Conservation (phyloP, 2,888 invertebrate genomes). For the Cataglyphis albicans region DNA sequence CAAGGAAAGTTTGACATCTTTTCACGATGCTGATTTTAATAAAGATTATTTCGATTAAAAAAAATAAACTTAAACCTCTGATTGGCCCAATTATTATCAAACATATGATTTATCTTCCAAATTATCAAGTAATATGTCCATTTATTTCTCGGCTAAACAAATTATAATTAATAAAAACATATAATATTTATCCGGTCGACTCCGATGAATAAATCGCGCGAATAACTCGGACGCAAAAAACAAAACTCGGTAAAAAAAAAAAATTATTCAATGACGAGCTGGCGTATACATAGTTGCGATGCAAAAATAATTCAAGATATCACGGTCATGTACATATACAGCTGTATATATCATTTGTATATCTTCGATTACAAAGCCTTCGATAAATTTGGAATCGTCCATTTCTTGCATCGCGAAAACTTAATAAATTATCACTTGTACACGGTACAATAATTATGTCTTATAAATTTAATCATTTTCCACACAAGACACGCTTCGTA, state of each 20-base stretch:
- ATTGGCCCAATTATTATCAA: constrained; percentile 30
- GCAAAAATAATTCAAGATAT: constrained; percentile 27
- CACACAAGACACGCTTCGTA: background rate
- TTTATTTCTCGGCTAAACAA: background rate
- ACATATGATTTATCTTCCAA: background rate
- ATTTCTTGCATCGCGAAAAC: background rate
- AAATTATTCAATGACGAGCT: constrained; percentile 11
- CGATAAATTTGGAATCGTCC: background rate
- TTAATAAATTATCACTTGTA: background rate
- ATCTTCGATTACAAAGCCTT: background rate
- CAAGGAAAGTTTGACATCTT: background rate
- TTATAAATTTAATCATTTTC: constrained; percentile 14
- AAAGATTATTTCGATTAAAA: background rate
- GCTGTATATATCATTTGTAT: background rate
- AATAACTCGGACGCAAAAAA: background rate
- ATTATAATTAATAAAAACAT: constrained; percentile 11
- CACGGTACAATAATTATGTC: constrained; percentile 2
- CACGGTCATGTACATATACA: background rate
- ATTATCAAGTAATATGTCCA: constrained; percentile 18
- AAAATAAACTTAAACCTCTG: background rate
- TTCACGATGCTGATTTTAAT: background rate
- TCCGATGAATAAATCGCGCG: constrained; percentile 40
- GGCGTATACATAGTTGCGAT: constrained; percentile 1
- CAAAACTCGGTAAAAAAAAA: background rate
- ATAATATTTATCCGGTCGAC: constrained; percentile 21